Evolutionary conservation across 2,888 invertebrate genomes (phyloP).

Genomic region (Atherix ibis): DNA sequence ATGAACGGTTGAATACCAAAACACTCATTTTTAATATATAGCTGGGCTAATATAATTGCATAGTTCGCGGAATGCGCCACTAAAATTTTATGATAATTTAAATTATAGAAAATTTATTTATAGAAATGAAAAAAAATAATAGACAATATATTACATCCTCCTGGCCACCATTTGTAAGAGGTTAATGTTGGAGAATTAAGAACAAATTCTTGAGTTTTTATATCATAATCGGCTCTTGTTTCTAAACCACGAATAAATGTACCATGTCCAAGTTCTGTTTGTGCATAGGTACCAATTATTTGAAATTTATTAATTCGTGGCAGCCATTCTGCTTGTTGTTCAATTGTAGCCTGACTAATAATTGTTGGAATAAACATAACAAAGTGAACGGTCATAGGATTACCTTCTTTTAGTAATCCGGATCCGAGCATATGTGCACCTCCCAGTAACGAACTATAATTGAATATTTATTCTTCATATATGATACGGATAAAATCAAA

Average conservation of each 20-base stretch:
- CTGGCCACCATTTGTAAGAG: slow-evolving; percentile 95
- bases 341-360: slow-evolving; percentile 73
- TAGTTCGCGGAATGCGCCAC: slow-evolving; percentile 91
- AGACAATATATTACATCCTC: slow-evolving; percentile 51
- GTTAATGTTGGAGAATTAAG: slow-evolving; percentile 75
- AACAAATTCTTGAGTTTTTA: slow-evolving; percentile 65
- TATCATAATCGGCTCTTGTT: slow-evolving; percentile 85
- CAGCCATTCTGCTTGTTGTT: slow-evolving; percentile 82
- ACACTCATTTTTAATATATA: slow-evolving; percentile 66
- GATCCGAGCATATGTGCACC: slow-evolving; percentile 21
- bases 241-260: slow-evolving; percentile 86
- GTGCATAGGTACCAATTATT: slow-evolving; percentile 89
- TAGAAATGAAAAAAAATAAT: neutral
- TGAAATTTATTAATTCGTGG: slow-evolving; percentile 63
- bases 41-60: slow-evolving; percentile 82
- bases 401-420: slow-evolving; percentile 28
- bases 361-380: slow-evolving; percentile 87
- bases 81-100: no score
- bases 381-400: slow-evolving; percentile 56
- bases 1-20: slow-evolving; percentile 87
- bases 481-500: slow-evolving; percentile 22
- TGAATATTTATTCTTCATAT: neutral
- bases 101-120: no score
- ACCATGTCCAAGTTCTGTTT: slow-evolving; percentile 93
- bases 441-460: slow-evolving; percentile 24